A percentile compares a stretch with the other conserved stretches of the same genome.
These are phyloP conservation scores for Rafetus swinhoei DNA, from an alignment of 2,113 vertebrate genomes.

Conservation along the genomic window DNA sequence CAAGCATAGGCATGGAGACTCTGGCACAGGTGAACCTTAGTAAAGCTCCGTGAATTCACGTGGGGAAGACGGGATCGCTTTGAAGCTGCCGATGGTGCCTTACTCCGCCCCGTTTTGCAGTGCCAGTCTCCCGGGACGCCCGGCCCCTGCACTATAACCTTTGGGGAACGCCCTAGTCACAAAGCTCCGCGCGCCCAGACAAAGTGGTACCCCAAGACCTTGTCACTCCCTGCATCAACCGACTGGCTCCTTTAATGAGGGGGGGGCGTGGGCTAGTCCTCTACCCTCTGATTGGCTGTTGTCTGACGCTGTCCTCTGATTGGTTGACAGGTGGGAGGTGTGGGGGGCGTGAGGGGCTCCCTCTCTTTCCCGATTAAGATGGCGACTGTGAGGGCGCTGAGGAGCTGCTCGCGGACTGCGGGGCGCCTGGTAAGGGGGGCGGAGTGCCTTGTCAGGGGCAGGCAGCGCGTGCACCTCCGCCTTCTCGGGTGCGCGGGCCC, in stretches of 20 bases:
- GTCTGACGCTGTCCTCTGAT: neutral
- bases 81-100: neutral
- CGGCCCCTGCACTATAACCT: neutral
- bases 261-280: neutral
- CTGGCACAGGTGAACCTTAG: too few relatives aligned
- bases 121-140: neutral
- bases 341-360: neutral
- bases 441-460: neutral
- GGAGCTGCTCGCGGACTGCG: slow-evolving; percentile 75
- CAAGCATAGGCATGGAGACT: neutral
- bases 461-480: neutral
- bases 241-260: neutral
- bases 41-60: too few relatives aligned
- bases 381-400: slow-evolving; percentile 83
- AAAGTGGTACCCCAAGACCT: neutral
- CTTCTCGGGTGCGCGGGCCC: neutral
- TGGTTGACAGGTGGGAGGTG: slow-evolving; percentile 42
- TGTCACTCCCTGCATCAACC: neutral
- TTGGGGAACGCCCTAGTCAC: neutral
- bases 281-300: neutral
- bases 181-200: neutral
- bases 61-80: too few relatives aligned
- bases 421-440: slow-evolving; percentile 85
- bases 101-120: too few relatives aligned
- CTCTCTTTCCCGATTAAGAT: slow-evolving; percentile 78